phyloP scores from a whole-genome alignment of 2,888 invertebrate species.

The Melitaea athalia region DNA sequence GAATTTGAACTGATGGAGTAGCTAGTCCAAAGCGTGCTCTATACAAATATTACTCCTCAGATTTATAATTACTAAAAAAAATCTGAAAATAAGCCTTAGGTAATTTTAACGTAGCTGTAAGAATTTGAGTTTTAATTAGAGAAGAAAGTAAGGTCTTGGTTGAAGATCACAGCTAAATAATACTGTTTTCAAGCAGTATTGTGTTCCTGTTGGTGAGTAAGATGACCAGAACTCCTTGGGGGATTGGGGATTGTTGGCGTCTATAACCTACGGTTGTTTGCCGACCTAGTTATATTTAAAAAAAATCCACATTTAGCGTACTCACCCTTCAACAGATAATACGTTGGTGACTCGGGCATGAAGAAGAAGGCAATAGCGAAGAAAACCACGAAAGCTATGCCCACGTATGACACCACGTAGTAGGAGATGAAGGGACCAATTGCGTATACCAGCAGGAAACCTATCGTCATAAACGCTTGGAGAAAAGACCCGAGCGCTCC shows the following conservation, averaged over 20 bases:
- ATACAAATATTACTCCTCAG: too few species aligned
- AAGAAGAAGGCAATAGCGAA: conserved; percentile 84
- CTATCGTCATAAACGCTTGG: conserved; percentile 87
- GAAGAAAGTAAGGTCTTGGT: not conserved
- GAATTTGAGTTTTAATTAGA: not conserved
- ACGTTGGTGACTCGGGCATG: conserved; percentile 92
- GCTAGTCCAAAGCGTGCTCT: too few species aligned
- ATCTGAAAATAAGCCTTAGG: too few species aligned
- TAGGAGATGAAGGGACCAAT: conserved; percentile 89
- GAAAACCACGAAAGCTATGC: conserved; percentile 83
- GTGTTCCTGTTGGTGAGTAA: too few species aligned
- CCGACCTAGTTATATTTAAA: too few species aligned
- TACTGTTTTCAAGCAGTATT: too few species aligned
- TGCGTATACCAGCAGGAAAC: conserved; percentile 86
- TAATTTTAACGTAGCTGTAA: too few species aligned
- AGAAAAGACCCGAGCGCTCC: conserved; percentile 92
- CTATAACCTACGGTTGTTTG: too few species aligned
- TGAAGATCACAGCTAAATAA: too few species aligned
- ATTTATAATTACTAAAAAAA: too few species aligned
- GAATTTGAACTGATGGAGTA: not conserved
- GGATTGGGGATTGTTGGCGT: too few species aligned
- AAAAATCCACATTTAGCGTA: not conserved
- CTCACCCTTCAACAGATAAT: conserved; percentile 82
- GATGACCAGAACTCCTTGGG: too few species aligned
- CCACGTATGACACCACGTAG: conserved; percentile 84